Percentiles rank a stretch among this genome's conserved stretches.
phyloP scores from a whole-genome alignment of 2,888 invertebrate species.

The Alentia gelatinosa region DNA sequence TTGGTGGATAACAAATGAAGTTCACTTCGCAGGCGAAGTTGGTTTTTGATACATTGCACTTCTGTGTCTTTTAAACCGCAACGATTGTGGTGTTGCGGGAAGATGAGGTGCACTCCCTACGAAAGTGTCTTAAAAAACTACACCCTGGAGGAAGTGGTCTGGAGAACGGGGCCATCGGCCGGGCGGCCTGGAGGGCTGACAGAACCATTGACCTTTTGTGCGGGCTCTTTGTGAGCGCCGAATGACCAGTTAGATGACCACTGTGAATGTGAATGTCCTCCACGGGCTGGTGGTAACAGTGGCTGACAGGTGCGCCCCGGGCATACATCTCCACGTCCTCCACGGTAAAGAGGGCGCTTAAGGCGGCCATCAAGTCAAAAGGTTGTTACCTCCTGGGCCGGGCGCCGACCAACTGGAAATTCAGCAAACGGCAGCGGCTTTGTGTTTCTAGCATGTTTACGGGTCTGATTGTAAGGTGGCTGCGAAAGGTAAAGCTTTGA shows the following conservation, averaged over 20 bases:
- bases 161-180: background rate
- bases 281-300: background rate
- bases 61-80: no score
- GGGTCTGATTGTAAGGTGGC: no score
- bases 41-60: no score
- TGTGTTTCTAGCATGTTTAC: background rate
- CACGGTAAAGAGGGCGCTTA: background rate
- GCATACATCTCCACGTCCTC: background rate
- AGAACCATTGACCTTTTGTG: constrained; percentile 4
- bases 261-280: constrained; percentile 35
- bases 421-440: background rate
- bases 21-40: no score
- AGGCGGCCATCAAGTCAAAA: background rate
- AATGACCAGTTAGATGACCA: constrained; percentile 46
- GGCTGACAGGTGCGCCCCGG: constrained; percentile 28
- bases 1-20: no score
- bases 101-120: background rate
- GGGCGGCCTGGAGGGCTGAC: background rate
- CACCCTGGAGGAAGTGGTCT: background rate
- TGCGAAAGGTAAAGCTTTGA: no score
- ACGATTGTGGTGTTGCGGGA: no score
- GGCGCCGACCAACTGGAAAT: background rate
- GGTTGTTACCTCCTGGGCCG: constrained; percentile 2
- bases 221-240: background rate
- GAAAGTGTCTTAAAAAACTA: background rate